phyloP scores from a whole-genome alignment of 2,888 invertebrate species.

The Pachymerium ferrugineum region DNA sequence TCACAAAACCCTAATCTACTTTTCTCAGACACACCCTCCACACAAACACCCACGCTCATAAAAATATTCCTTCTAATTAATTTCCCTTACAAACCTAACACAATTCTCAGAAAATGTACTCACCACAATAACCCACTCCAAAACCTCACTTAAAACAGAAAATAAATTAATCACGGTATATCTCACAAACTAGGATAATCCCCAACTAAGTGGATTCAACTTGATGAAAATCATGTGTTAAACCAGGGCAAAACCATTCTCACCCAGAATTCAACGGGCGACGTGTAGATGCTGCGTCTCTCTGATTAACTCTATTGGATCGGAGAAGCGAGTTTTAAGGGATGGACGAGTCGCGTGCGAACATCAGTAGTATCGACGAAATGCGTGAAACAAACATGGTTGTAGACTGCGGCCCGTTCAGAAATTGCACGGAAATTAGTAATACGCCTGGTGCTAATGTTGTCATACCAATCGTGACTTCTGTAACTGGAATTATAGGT shows the following conservation, averaged over 20 bases:
- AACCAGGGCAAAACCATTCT: neutral
- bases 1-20: no score
- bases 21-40: neutral
- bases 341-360: neutral
- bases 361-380: neutral
- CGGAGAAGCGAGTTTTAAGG: neutral
- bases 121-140: neutral
- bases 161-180: no score
- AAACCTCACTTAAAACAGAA: no score
- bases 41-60: neutral
- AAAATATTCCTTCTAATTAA: neutral
- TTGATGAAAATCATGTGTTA: neutral
- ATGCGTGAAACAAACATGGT: slow-evolving; percentile 28
- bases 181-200: neutral
- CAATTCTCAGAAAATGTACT: neutral
- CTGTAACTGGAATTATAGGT: slow-evolving; percentile 37
- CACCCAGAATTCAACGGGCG: neutral
- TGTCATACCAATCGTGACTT: slow-evolving; percentile 37
- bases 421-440: slow-evolving; percentile 31
- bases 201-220: neutral
- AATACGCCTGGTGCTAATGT: slow-evolving; percentile 38
- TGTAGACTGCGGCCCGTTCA: neutral
- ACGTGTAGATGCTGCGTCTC: neutral
- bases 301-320: no score
- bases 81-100: neutral